These are phyloP conservation scores for Limnephilus lunatus DNA, from an alignment of 2,888 invertebrate species.

Conservation along the genomic window DNA sequence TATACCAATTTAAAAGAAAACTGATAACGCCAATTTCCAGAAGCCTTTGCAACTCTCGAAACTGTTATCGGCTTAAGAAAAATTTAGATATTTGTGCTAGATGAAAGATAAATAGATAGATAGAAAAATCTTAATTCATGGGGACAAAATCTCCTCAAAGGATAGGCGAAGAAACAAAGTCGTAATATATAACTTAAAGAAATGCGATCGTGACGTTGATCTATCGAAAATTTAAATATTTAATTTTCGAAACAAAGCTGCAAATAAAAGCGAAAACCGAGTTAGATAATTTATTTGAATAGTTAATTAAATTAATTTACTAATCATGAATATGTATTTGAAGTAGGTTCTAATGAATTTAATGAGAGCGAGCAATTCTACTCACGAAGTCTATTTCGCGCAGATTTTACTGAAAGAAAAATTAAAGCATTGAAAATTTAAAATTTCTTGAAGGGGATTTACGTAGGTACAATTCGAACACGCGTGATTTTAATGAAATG, in stretches of 20 bases:
- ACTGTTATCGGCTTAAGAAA: no score
- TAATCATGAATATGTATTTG: conserved; percentile 34
- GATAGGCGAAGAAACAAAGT: not conserved
- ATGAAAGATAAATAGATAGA: no score
- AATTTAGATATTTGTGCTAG: no score
- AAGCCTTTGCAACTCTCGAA: no score
- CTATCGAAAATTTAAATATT: not conserved
- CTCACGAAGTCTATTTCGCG: conserved; percentile 17
- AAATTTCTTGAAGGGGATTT: not conserved
- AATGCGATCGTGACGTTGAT: not conserved
- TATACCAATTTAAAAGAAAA: no score
- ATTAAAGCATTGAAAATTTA: not conserved
- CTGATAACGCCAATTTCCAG: no score
- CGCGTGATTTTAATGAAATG: not conserved
- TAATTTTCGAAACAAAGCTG: conserved; percentile 3
- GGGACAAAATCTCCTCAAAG: not conserved
- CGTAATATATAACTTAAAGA: not conserved
- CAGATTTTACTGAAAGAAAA: conserved; percentile 13
- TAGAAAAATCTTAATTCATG: no score
- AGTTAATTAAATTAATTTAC: conserved; percentile 24
- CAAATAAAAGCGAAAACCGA: conserved; percentile 29
- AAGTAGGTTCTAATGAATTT: conserved; percentile 30
- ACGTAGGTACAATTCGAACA: not conserved
- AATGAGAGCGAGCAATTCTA: conserved; percentile 27
- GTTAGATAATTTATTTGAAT: not conserved